Evolutionary conservation across 2,888 invertebrate species (phyloP).

Genomic region (Aelia acuminata): DNA sequence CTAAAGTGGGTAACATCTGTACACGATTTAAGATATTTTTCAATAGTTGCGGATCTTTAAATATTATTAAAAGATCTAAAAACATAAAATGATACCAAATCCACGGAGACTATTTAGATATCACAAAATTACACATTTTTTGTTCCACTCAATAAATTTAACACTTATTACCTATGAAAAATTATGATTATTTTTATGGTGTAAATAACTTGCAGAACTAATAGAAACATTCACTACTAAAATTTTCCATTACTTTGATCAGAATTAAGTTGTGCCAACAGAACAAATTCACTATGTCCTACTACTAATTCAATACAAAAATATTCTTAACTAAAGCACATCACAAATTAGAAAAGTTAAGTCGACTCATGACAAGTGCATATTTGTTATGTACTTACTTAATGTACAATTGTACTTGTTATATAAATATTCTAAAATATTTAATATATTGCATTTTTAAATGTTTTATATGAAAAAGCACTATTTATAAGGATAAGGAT

Average conservation of each 20-base stretch:
- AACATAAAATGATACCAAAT: neutral
- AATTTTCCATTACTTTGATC: neutral
- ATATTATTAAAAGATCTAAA: neutral
- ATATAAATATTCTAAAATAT: conserved; percentile 20
- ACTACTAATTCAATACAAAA: neutral
- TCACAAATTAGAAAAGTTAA: neutral
- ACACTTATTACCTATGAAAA: too few species aligned
- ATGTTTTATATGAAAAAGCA: neutral
- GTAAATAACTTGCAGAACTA: too few species aligned
- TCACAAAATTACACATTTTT: too few species aligned
- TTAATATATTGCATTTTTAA: conserved; percentile 25
- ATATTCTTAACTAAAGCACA: neutral
- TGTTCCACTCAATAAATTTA: neutral
- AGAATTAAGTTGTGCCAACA: neutral
- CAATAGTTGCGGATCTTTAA: neutral
- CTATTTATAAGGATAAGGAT: neutral
- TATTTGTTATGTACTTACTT: neutral
- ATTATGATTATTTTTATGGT: too few species aligned
- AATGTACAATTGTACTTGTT: neutral
- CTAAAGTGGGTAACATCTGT: neutral
- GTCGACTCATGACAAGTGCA: neutral
- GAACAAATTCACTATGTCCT: neutral
- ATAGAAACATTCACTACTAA: neutral
- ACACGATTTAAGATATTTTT: neutral
- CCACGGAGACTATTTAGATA: neutral